phyloP scores from a whole-genome alignment of 2,888 invertebrate genomes.

The Nowickia ferox region DNA sequence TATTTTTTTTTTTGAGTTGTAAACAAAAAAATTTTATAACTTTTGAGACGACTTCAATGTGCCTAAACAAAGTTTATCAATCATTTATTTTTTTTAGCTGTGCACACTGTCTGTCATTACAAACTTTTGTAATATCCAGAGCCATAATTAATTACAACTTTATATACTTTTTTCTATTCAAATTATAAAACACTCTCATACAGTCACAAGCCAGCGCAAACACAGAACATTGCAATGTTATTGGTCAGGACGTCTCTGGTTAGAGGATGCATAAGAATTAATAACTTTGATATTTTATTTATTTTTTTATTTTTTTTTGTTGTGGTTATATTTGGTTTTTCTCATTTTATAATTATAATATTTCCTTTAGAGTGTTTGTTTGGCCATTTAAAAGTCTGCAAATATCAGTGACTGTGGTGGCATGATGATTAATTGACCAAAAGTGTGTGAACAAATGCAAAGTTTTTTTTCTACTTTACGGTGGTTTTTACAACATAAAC shows the following conservation, averaged over 20 bases:
- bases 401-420: not conserved
- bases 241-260: not conserved
- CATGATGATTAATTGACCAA: slow-evolving; percentile 48
- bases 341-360: not conserved
- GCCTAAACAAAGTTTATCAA: not conserved
- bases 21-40: too few relatives aligned
- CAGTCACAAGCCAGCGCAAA: not conserved
- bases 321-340: not conserved
- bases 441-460: slow-evolving; percentile 35
- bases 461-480: slow-evolving; percentile 14
- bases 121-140: not conserved
- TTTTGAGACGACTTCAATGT: too few relatives aligned
- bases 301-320: not conserved
- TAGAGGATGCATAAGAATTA: not conserved
- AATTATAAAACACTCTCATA: not conserved
- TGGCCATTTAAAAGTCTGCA: not conserved
- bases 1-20: too few relatives aligned
- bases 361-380: not conserved
- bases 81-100: not conserved
- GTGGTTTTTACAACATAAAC: slow-evolving; percentile 33
- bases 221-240: not conserved
- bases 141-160: slow-evolving; percentile 21
- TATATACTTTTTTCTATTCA: not conserved
- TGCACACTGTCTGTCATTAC: not conserved
- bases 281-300: not conserved